Evolutionary conservation across 2,797 vertebrate genomes (phyloP).

Genomic region (Phylloscopus collybita): DNA sequence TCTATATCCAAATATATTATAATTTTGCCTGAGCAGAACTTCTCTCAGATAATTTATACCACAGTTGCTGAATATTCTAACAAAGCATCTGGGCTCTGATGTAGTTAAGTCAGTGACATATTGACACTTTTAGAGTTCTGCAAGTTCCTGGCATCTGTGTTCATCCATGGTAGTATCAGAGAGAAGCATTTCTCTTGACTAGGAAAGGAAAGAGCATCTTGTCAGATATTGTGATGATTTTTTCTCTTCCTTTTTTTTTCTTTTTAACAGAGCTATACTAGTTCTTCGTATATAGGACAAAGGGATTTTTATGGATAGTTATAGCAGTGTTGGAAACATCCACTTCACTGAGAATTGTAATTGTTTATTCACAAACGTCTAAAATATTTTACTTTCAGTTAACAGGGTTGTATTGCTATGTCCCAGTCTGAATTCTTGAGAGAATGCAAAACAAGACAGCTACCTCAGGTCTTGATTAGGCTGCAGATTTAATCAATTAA

Average conservation of each 20-base stretch:
- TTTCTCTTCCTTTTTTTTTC: background rate
- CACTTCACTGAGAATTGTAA: background rate
- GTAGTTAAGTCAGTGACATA: background rate
- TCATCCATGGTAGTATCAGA: background rate
- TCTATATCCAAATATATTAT: background rate
- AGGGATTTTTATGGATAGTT: background rate
- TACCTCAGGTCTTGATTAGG: background rate
- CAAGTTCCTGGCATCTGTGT: background rate
- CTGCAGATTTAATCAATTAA: background rate
- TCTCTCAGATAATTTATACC: background rate
- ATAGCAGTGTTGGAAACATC: background rate
- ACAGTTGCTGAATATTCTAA: background rate
- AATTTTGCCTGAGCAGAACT: background rate
- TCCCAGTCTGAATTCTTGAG: background rate
- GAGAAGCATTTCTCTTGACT: background rate
- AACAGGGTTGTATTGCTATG: background rate
- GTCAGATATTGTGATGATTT: background rate
- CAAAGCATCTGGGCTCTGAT: background rate
- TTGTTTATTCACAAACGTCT: background rate
- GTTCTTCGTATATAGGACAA: background rate
- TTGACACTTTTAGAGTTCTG: background rate
- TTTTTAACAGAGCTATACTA: background rate
- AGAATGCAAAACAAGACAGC: background rate
- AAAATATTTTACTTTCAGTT: background rate
- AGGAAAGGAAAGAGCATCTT: background rate